Evolutionary conservation across 1,140 invertebrate genomes (phyloP).

Genomic region (Drosophila ohnishii): DNA sequence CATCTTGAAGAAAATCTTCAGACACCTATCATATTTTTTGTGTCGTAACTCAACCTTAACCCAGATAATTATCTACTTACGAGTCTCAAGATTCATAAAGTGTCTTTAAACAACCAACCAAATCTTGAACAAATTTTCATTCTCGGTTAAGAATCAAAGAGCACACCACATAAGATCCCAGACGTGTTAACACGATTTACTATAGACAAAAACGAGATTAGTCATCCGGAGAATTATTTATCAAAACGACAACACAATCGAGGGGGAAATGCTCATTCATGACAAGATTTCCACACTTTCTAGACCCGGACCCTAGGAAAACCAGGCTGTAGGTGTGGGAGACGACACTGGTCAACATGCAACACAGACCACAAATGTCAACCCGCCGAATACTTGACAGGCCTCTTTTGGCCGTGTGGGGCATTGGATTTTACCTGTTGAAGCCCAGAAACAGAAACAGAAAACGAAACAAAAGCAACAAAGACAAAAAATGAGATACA

Average conservation of each 20-base stretch:
- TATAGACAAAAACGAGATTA: conserved; percentile 26
- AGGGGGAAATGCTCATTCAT: conserved; percentile 68
- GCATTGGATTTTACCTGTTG: conserved; percentile 70
- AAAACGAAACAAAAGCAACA: conserved; percentile 57
- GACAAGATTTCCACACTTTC: conserved; percentile 66
- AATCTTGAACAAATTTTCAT: conserved; percentile 32
- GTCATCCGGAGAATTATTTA: conserved; percentile 53
- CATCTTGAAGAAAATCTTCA: conserved; percentile 8
- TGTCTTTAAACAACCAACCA: conserved; percentile 6
- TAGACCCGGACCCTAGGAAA: conserved; percentile 33
- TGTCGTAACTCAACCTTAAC: conserved; percentile 47
- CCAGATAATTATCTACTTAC: conserved; percentile 37
- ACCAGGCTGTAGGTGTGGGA: conserved; percentile 44
- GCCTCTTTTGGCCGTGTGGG: conserved; percentile 54
- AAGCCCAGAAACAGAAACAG: conserved; percentile 41
- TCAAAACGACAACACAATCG: conserved; percentile 65
- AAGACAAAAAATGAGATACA: conserved; percentile 49
- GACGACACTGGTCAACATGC: conserved; percentile 58
- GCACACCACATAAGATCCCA: conserved; percentile 11
- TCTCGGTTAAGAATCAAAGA: conserved; percentile 1
- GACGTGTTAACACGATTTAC: conserved; percentile 56
- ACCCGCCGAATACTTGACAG: conserved; percentile 56
- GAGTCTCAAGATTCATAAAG: conserved; percentile 4
- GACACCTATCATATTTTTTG: conserved; percentile 7
- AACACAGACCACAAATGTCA: conserved; percentile 60